Conservation (phyloP, 2,888 invertebrate genomes). For the Epinotia brunnichana region DNA sequence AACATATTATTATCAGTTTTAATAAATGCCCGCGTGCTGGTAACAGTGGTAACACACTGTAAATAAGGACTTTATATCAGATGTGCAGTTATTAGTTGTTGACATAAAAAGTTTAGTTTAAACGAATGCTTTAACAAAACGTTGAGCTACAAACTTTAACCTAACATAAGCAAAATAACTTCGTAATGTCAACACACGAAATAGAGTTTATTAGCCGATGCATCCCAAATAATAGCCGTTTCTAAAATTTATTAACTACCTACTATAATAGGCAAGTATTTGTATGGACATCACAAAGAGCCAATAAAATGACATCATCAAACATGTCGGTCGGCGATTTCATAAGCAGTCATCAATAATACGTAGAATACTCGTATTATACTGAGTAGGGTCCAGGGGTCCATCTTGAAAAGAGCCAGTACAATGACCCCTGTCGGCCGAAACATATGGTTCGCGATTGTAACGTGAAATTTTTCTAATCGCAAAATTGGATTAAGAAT, state of each 20-base stretch:
- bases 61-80: too few species aligned
- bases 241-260: conserved; percentile 60
- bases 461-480: conserved; percentile 61
- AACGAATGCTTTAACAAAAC: not conserved
- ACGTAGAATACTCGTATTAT: conserved; percentile 61
- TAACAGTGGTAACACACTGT: too few species aligned
- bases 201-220: conserved; percentile 51
- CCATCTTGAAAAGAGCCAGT: conserved; percentile 66
- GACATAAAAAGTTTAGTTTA: not conserved
- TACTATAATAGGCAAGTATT: conserved; percentile 57
- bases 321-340: conserved; percentile 63
- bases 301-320: conserved; percentile 66
- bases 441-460: conserved; percentile 70
- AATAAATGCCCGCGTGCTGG: too few species aligned
- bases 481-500: conserved; percentile 78
- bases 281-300: conserved; percentile 62
- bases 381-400: conserved; percentile 51
- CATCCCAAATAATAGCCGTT: conserved; percentile 52
- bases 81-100: too few species aligned
- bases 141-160: not conserved
- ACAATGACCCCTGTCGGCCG: conserved; percentile 67
- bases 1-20: too few species aligned
- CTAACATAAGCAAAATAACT: not conserved
- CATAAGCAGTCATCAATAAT: conserved; percentile 75
- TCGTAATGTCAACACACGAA: conserved; percentile 24